A percentile compares a stretch with the other conserved stretches of the same genome.
Evolutionary conservation across 2,888 invertebrate genomes (phyloP).

Genomic region (Cryptocephalus primarius): DNA sequence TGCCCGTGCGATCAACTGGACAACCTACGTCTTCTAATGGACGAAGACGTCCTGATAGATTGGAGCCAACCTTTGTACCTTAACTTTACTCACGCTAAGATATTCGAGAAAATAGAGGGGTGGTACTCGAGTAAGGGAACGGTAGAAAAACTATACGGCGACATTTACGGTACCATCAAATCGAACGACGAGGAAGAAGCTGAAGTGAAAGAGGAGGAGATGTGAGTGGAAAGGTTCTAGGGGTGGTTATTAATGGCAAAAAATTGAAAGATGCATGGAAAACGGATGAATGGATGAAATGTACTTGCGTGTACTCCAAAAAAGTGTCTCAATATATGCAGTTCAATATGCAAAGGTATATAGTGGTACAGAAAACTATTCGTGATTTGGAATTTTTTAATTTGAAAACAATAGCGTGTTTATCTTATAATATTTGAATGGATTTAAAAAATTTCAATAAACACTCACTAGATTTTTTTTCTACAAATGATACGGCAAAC

Average conservation of each 20-base stretch:
- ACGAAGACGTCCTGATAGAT: constrained; percentile 68
- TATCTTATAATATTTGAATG: no score
- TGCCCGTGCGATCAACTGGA: constrained; percentile 70
- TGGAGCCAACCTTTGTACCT: constrained; percentile 73
- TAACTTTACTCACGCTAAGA: constrained; percentile 75
- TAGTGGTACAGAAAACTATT: no score
- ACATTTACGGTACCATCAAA: constrained; percentile 65
- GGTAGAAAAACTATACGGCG: constrained; percentile 67
- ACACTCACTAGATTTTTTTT: no score
- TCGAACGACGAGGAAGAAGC: constrained; percentile 44
- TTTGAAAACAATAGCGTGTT: no score
- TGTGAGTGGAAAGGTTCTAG: constrained; percentile 36
- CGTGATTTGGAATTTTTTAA: no score
- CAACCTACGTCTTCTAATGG: constrained; percentile 56
- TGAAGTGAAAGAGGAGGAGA: constrained; percentile 42
- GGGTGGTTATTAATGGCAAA: neutral
- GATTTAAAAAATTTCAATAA: no score
- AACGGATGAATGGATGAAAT: no score
- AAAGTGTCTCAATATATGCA: no score
- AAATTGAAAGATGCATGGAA: no score
- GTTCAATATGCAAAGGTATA: no score
- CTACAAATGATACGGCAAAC: no score
- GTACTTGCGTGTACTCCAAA: no score
- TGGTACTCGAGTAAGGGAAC: constrained; percentile 47
- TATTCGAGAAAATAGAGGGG: constrained; percentile 66